A percentile compares a stretch with the other conserved stretches of the same genome.
Conservation (phyloP, 2,888 invertebrate species). For the Didymodactylos carnosus region DNA sequence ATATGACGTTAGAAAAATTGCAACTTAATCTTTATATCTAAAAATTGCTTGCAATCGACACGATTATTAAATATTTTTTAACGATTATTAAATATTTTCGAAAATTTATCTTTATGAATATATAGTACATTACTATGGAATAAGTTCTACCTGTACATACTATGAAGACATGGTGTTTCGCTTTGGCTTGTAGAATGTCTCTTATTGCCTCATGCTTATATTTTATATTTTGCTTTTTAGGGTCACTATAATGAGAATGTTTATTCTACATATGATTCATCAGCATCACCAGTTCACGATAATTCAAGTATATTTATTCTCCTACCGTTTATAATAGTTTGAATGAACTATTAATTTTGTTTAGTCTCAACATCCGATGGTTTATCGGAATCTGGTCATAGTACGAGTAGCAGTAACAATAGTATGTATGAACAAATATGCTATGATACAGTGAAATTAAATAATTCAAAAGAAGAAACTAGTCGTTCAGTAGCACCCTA, state of each 20-base stretch:
- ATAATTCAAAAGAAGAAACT: too few species aligned
- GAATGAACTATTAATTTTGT: not conserved
- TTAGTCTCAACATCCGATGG: not conserved
- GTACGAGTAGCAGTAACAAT: not conserved
- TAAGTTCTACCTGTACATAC: too few species aligned
- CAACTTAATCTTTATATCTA: too few species aligned
- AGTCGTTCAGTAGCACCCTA: too few species aligned
- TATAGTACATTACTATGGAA: too few species aligned
- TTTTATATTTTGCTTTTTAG: not conserved
- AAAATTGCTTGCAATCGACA: too few species aligned
- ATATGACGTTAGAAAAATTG: too few species aligned
- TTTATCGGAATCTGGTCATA: not conserved
- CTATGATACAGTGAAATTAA: not conserved
- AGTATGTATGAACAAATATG: not conserved
- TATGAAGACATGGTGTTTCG: not conserved
- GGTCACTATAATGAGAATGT: not conserved
- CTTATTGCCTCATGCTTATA: not conserved
- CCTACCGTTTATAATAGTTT: not conserved
- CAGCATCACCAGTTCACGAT: not conserved
- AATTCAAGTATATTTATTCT: not conserved
- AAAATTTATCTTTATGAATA: too few species aligned
- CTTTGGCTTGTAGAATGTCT: not conserved
- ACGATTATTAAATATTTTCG: too few species aligned
- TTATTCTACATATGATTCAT: not conserved
- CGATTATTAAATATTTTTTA: too few species aligned